Percentiles rank a stretch among this genome's conserved stretches.
These are phyloP conservation scores for Marmota monax DNA, from an alignment of 2,113 vertebrate species.

Conservation along the genomic window DNA sequence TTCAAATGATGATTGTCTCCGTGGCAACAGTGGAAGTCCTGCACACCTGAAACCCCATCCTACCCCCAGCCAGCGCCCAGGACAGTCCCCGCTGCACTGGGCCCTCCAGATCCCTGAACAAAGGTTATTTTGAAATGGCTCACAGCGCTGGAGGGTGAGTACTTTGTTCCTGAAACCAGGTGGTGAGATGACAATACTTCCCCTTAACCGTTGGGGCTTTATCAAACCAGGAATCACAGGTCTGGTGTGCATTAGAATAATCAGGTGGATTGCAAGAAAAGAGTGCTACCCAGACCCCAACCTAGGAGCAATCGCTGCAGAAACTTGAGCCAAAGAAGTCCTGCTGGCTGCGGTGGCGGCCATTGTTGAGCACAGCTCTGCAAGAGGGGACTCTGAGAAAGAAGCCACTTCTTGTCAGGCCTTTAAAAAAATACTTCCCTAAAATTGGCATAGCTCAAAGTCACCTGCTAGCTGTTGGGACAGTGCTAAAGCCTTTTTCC, in stretches of 20 bases:
- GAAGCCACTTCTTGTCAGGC: neutral
- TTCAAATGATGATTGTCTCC: slow-evolving; percentile 8
- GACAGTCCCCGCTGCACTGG: neutral
- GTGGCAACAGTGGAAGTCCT: neutral
- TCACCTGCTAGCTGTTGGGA: neutral
- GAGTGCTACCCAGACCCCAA: neutral
- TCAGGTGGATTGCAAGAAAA: neutral
- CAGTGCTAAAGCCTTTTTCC: neutral
- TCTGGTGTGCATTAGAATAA: neutral
- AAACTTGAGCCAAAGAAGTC: neutral
- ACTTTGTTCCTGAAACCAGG: slow-evolving; percentile 80
- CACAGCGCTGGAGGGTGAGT: neutral
- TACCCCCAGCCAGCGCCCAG: neutral
- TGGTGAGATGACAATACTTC: slow-evolving; percentile 70
- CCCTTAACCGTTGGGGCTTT: slow-evolving; percentile 45
- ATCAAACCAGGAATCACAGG: neutral
- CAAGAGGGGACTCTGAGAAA: neutral
- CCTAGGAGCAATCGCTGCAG: neutral
- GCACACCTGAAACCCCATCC: slow-evolving; percentile 2
- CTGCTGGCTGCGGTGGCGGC: neutral
- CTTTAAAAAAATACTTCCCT: neutral
- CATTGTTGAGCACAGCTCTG: neutral
- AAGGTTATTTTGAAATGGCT: slow-evolving; percentile 68
- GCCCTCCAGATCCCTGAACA: slow-evolving; percentile 38
- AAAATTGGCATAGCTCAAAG: neutral